A percentile compares a stretch with the other conserved stretches of the same genome.
phyloP scores from a whole-genome alignment of 2,888 invertebrate species.

The Sarcophaga variegata region DNA sequence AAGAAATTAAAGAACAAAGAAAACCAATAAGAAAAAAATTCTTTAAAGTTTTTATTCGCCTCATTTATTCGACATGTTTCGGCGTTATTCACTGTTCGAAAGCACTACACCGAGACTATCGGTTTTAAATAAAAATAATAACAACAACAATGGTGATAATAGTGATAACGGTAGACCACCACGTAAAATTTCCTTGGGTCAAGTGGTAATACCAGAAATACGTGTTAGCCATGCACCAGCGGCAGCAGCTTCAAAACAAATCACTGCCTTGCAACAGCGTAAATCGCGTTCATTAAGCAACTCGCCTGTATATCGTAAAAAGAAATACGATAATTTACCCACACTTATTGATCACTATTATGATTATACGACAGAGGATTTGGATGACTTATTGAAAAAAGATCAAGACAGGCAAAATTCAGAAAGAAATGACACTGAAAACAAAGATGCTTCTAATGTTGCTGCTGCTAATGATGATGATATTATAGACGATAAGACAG shows the following conservation, averaged over 20 bases:
- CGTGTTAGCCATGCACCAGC: slow-evolving; percentile 68
- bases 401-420: slow-evolving; percentile 72
- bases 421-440: slow-evolving; percentile 17
- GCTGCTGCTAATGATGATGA: background rate
- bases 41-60: background rate
- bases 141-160: slow-evolving; percentile 50
- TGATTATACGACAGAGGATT: slow-evolving; percentile 59
- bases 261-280: slow-evolving; percentile 64
- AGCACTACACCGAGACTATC: slow-evolving; percentile 77
- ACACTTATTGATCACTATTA: slow-evolving; percentile 71
- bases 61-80: slow-evolving; percentile 63
- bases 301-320: slow-evolving; percentile 79
- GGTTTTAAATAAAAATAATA: slow-evolving; percentile 73
- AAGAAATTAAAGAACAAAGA: background rate
- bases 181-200: slow-evolving; percentile 57
- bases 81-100: slow-evolving; percentile 80
- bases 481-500: slow-evolving; percentile 61
- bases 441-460: slow-evolving; percentile 7
- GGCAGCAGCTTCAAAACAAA: slow-evolving; percentile 64
- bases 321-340: slow-evolving; percentile 76
- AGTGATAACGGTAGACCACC: slow-evolving; percentile 21
- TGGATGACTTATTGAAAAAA: slow-evolving; percentile 54
- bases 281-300: slow-evolving; percentile 78
- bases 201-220: slow-evolving; percentile 67
- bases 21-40: background rate